Evolutionary conservation across 2,888 invertebrate species (phyloP).

Genomic region (Agriopis marginaria): DNA sequence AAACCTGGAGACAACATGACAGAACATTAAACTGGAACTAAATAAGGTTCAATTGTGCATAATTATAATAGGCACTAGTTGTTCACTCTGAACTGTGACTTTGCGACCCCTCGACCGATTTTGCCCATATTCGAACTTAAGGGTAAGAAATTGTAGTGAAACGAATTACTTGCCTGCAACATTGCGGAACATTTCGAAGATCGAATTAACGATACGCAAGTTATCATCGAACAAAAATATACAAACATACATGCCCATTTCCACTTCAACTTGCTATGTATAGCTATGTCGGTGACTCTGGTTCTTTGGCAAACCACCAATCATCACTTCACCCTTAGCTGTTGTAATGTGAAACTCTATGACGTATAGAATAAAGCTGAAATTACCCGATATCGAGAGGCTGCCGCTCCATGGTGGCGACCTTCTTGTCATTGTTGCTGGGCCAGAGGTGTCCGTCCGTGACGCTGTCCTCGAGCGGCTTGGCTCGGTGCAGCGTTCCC

Average conservation of each 20-base stretch:
- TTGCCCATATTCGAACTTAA: too few species aligned
- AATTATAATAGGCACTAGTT: too few species aligned
- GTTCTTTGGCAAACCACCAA: not conserved
- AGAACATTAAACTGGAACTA: not conserved
- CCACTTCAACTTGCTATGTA: too few species aligned
- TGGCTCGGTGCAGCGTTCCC: slow-evolving; percentile 79
- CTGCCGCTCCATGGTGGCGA: slow-evolving; percentile 81
- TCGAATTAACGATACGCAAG: too few species aligned
- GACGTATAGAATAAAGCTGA: slow-evolving; percentile 1
- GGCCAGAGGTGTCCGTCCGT: slow-evolving; percentile 83
- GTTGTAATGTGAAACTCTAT: slow-evolving; percentile 53
- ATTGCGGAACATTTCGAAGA: too few species aligned
- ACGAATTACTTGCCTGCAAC: too few species aligned
- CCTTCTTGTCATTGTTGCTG: slow-evolving; percentile 81
- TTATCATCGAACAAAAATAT: too few species aligned
- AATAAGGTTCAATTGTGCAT: not conserved
- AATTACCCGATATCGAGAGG: slow-evolving; percentile 81
- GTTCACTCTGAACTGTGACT: too few species aligned
- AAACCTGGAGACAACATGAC: slow-evolving; percentile 85
- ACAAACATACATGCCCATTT: too few species aligned
- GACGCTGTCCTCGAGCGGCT: slow-evolving; percentile 82
- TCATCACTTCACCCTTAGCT: not conserved
- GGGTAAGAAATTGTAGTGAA: too few species aligned
- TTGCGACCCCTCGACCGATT: too few species aligned
- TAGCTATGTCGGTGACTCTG: too few species aligned